Evolutionary conservation across 2,797 vertebrate genomes (phyloP).

Genomic region (Alca torda): DNA sequence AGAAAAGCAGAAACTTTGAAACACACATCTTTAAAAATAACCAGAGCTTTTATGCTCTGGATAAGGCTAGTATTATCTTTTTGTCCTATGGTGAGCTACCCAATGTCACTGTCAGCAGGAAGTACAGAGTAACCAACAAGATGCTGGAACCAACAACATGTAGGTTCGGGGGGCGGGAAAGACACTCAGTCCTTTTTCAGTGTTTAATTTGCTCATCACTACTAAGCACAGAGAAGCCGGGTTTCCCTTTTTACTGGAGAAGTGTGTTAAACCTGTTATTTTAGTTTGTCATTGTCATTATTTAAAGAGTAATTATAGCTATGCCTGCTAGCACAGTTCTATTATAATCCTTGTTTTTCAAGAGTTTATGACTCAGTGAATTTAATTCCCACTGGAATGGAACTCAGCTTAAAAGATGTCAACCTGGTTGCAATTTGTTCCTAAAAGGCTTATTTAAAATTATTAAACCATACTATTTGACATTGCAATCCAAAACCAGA

Average conservation of each 20-base stretch:
- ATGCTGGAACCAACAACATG: not conserved
- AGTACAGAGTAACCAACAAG: not conserved
- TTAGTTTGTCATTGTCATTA: constrained; percentile 49
- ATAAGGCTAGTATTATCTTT: not conserved
- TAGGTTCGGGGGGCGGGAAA: not conserved
- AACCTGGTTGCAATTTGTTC: constrained; percentile 18
- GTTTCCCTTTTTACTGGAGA: not conserved
- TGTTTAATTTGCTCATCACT: not conserved
- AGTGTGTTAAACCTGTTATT: constrained; percentile 36
- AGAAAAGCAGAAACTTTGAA: not conserved
- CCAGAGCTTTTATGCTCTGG: not conserved
- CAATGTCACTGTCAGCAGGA: not conserved
- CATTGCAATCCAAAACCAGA: not conserved
- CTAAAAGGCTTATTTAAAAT: constrained; percentile 11
- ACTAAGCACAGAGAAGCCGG: not conserved
- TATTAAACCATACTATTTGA: not conserved
- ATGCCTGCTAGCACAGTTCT: constrained; percentile 16
- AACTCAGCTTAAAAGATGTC: constrained; percentile 9
- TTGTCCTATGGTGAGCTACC: not conserved
- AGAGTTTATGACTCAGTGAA: constrained; percentile 43
- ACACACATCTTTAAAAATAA: not conserved
- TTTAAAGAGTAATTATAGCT: constrained; percentile 63
- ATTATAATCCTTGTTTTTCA: constrained; percentile 32
- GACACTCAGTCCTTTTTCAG: not conserved
- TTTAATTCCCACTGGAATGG: constrained; percentile 44